Evolutionary conservation across 2,888 invertebrate species (phyloP).

Genomic region (Hermodice carunculata): DNA sequence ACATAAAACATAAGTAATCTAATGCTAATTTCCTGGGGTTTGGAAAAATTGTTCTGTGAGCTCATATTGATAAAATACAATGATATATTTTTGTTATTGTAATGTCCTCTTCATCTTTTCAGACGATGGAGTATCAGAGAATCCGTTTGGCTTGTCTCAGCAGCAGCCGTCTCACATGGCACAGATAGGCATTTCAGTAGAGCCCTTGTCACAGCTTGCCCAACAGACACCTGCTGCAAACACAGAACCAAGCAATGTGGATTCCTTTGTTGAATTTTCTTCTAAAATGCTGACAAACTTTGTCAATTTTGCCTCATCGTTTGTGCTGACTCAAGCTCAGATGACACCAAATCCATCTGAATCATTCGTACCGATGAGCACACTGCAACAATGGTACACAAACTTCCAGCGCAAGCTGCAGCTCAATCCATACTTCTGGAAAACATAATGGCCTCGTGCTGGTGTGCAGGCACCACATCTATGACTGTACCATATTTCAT

Average conservation of each 20-base stretch:
- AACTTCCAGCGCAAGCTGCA: constrained; percentile 90
- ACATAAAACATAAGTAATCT: too few relatives aligned
- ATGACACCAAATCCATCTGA: constrained; percentile 85
- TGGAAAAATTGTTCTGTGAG: too few relatives aligned
- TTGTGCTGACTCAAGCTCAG: constrained; percentile 83
- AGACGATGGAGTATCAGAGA: not conserved
- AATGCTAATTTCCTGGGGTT: too few relatives aligned
- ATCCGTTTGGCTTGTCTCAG: constrained; percentile 5
- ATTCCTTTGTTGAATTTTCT: constrained; percentile 73
- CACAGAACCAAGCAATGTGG: constrained; percentile 54
- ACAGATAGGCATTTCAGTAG: constrained; percentile 94
- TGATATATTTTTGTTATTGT: too few relatives aligned
- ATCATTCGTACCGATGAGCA: constrained; percentile 87
- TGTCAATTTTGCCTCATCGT: constrained; percentile 93
- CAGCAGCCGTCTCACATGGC: constrained; percentile 80
- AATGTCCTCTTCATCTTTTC: too few relatives aligned
- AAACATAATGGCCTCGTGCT: constrained; percentile 29
- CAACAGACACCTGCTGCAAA: constrained; percentile 71
- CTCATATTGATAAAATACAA: too few relatives aligned
- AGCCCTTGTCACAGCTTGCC: constrained; percentile 75
- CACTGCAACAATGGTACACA: constrained; percentile 92
- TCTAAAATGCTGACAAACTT: constrained; percentile 95
- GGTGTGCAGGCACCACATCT: not conserved
- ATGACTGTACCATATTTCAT: too few relatives aligned
- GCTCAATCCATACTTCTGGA: constrained; percentile 96